phyloP scores from a whole-genome alignment of 2,797 vertebrate genomes.

The Aotus griseimembra region DNA sequence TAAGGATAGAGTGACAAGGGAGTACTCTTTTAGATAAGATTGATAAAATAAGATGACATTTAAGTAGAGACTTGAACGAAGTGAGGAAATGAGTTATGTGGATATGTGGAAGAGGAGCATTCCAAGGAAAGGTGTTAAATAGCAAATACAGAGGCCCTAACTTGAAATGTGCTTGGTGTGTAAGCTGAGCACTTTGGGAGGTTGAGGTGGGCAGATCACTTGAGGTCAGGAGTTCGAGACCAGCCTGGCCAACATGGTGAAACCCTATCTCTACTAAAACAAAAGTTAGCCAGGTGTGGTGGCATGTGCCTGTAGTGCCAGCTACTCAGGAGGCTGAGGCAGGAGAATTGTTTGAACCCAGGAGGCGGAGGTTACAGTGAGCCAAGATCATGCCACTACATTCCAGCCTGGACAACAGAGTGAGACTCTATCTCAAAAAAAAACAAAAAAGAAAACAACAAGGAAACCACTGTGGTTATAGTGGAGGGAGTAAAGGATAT shows the following conservation, averaged over 20 bases:
- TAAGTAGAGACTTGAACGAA: not conserved
- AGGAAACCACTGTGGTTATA: not conserved
- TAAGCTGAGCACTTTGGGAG: not conserved
- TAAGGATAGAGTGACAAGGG: not conserved
- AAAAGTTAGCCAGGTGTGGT: not conserved
- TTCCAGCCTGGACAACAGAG: not conserved
- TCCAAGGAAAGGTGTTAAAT: not conserved
- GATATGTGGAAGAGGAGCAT: not conserved
- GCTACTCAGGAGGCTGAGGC: not conserved
- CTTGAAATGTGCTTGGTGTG: not conserved
- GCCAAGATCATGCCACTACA: not conserved
- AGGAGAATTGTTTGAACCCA: not conserved
- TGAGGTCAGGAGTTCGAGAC: not conserved
- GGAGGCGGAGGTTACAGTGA: not conserved
- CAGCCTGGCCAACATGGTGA: not conserved
- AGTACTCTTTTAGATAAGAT: not conserved
- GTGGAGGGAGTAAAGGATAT: not conserved
- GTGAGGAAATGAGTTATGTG: not conserved
- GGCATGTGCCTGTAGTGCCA: not conserved
- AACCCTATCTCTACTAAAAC: not conserved
- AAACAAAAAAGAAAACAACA: not conserved
- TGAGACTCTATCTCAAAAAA: not conserved
- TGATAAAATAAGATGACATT: too few species aligned
- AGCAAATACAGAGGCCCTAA: not conserved
- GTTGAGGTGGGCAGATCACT: not conserved